phyloP scores from a whole-genome alignment of 2,888 invertebrate species.

The Diadromus collaris region DNA sequence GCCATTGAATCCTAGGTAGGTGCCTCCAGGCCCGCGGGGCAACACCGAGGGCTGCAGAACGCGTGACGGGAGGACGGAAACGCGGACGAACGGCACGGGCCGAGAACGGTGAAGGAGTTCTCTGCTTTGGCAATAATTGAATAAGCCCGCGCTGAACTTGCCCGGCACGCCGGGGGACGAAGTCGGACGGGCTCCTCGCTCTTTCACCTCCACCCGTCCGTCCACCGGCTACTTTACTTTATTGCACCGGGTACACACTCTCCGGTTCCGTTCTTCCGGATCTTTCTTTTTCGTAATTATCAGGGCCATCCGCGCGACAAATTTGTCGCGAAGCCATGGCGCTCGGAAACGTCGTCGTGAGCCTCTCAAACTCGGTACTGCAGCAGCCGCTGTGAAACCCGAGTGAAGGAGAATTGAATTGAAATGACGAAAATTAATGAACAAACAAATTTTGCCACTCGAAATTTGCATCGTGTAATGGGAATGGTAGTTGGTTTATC shows the following conservation, averaged over 20 bases:
- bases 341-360: not conserved
- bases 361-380: not conserved
- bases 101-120: conserved; percentile 18
- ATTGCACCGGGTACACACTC: conserved; percentile 9
- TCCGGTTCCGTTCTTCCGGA: not conserved
- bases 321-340: not conserved
- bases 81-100: not conserved
- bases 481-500: not conserved
- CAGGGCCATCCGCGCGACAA: not conserved
- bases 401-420: not conserved
- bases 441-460: not conserved
- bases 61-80: conserved; percentile 19
- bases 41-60: conserved; percentile 47
- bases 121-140: conserved; percentile 57
- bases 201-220: not conserved
- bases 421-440: not conserved
- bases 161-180: not conserved
- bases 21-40: conserved; percentile 44
- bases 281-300: conserved; percentile 13
- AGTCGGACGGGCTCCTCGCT: conserved; percentile 4
- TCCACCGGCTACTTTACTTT: conserved; percentile 21
- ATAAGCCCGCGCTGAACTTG: conserved; percentile 38
- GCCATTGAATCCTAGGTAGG: conserved; percentile 58
- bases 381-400: not conserved
- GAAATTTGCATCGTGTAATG: not conserved